phyloP scores from a whole-genome alignment of 2,888 invertebrate genomes.

The Megaustenia siamemsis region DNA sequence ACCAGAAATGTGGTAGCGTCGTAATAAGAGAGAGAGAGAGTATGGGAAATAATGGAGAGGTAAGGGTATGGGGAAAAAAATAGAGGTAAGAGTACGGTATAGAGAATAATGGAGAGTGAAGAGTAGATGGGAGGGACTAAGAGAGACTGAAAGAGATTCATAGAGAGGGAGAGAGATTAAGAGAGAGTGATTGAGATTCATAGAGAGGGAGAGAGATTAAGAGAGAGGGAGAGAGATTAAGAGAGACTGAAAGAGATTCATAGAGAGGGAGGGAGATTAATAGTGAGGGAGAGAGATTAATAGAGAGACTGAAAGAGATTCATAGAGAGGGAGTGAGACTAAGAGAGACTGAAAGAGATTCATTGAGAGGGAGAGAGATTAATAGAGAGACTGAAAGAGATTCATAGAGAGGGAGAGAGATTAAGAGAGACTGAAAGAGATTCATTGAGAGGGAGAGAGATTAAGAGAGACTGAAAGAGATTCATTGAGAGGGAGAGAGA shows the following conservation, averaged over 20 bases:
- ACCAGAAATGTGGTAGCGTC: too few species aligned
- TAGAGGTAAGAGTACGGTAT: neutral
- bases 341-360: neutral
- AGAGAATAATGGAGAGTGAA: neutral
- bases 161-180: neutral
- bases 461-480: neutral
- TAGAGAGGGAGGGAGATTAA: too few species aligned
- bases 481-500: neutral
- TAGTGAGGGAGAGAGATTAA: neutral
- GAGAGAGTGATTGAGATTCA: neutral
- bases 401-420: too few species aligned
- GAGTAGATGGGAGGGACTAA: neutral
- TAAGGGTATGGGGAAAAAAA: neutral
- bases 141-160: neutral
- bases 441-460: neutral
- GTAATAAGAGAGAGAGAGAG: neutral
- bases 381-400: too few species aligned
- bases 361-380: neutral
- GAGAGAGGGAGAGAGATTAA: neutral
- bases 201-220: neutral
- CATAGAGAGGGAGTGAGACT: neutral
- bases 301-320: neutral
- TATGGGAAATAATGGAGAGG: neutral
- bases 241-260: neutral
- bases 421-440: too few species aligned